Percentiles rank a stretch among this genome's conserved stretches.
These are phyloP conservation scores for Platyscapa corneri DNA, from an alignment of 1,140 invertebrate species.

Conservation along the genomic window DNA sequence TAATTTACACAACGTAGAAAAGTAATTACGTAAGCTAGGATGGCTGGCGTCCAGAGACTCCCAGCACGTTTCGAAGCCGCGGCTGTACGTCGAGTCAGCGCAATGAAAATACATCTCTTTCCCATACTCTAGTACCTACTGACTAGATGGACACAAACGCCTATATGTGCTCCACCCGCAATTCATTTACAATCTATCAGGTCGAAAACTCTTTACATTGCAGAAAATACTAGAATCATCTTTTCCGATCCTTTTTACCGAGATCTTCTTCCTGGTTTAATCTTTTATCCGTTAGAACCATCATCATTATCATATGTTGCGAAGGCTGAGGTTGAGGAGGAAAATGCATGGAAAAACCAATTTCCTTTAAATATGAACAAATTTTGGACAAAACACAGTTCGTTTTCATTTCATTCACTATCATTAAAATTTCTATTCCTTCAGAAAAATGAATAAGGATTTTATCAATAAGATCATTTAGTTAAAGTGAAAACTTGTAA, in stretches of 20 bases:
- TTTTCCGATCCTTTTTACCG: background rate
- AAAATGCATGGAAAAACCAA: too few species aligned
- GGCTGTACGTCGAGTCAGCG: constrained; percentile 53
- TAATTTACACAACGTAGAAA: constrained; percentile 53
- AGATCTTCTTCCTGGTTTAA: background rate
- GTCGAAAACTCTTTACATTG: background rate
- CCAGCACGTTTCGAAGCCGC: constrained; percentile 22
- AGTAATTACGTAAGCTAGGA: constrained; percentile 55
- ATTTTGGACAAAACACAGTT: background rate
- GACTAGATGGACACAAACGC: background rate
- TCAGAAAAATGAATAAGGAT: background rate
- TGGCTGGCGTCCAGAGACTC: constrained; percentile 51
- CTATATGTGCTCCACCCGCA: background rate
- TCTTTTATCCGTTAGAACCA: background rate
- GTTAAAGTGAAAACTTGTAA: constrained; percentile 29
- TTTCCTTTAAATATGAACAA: constrained; percentile 12
- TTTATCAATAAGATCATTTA: background rate
- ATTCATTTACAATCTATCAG: constrained; percentile 26
- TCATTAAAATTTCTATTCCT: background rate
- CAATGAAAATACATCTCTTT: constrained; percentile 47
- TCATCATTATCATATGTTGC: background rate
- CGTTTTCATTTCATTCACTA: background rate
- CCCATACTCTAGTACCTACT: background rate
- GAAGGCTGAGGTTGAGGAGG: too few species aligned
- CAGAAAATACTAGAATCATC: background rate